Base-by-base conservation (phyloP, 92 coral and sea anemone species). In the Isaurus tuberculatus region DNA sequence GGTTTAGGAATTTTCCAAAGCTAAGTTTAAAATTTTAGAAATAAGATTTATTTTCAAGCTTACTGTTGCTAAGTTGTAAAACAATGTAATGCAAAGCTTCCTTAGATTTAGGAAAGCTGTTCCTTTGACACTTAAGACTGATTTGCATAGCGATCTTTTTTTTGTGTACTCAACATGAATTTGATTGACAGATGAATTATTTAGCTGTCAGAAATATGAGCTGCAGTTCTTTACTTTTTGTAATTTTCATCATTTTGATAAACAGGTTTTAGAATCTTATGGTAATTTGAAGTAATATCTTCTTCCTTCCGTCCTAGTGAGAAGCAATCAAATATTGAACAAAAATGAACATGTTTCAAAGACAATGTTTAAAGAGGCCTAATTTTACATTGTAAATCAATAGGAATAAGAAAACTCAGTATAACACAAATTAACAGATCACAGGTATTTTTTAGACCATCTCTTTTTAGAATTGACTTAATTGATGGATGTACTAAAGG, bases 171-270 rank as follows among this genome's bases (percentile, higher is more conserved):
- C 53, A 77, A 77, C 44, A 33, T 4, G 14, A 13, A 28, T 34
- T 77, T 77, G 82, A 77, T 77, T 77, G 82, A 77, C 53, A 36
- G 70, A n/a, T 13, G 57, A 27, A 77, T 77, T 77, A 65, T 77
- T 34, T 31, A 34, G 82, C 33, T 57, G 82, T 4, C 70, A 57
- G 32, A 36, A 77, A 4, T 31, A 23, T 2, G 69, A 33, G 82
- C 46, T 77, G 70, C 70, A 34, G 33, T 77, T 55, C 22, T 77
- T 34, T 43, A 9, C 36, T 72, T 72, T 70, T 27, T 72, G 78
- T 72, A 72, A 43, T 49, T 72, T 72, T 32, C 78, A 72, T 26
- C 34, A 5, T 77, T 65, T 77, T n/a, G 55, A 55, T 75, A 75
- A 75, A 75, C 81, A 55, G 2, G 33, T 77, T 57, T 61, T 36